Conservation (phyloP, 2,888 invertebrate species). For the Amaurobius ferox region DNA sequence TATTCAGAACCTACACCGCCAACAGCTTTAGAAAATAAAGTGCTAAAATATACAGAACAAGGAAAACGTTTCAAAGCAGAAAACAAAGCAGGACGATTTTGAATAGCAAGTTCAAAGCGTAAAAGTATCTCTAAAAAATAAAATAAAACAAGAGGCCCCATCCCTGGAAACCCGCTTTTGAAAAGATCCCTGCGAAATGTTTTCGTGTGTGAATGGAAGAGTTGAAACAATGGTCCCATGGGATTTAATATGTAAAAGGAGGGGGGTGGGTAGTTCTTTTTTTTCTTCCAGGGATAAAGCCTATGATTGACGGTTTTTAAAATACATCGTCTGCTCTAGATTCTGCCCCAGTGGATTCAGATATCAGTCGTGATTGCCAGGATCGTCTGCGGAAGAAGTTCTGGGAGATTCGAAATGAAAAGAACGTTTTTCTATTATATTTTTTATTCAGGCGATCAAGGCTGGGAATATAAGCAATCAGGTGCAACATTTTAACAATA, state of each 20-base stretch:
- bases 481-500: background rate
- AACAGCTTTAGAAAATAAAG: background rate
- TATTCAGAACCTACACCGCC: no score
- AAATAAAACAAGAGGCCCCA: background rate
- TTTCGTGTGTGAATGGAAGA: background rate
- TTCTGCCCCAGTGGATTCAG: constrained; percentile 19
- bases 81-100: background rate
- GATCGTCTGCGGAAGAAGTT: background rate
- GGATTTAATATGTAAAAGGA: constrained; percentile 12
- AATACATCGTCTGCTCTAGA: constrained; percentile 19
- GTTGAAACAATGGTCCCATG: constrained; percentile 35
- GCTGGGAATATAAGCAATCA: background rate
- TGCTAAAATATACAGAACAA: background rate
- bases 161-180: background rate
- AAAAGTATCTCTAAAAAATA: background rate
- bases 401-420: background rate
- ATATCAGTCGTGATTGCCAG: constrained; percentile 14
- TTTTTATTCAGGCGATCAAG: background rate
- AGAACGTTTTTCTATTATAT: background rate
- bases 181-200: constrained; percentile 12
- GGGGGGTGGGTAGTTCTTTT: background rate
- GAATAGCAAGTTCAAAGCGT: background rate
- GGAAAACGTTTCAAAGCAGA: constrained; percentile 6
- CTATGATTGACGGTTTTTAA: constrained; percentile 27
- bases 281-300: background rate